Conservation (phyloP, 35 echinoderm and acorn worm species). For the Diadema setosum region DNA sequence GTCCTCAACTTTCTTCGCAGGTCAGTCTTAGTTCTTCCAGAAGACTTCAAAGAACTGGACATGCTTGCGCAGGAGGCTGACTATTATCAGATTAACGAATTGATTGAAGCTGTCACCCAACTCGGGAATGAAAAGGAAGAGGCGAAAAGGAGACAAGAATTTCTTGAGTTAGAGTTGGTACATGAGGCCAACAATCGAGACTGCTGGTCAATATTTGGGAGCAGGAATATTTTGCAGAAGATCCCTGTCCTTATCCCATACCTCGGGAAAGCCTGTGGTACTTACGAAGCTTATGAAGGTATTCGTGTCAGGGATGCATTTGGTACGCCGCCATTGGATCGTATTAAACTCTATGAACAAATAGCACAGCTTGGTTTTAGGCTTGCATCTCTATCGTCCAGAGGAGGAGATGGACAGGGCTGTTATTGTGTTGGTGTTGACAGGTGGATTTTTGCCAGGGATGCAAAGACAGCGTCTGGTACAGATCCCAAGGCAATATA, state of each 20-base stretch:
- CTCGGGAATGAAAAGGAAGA: constrained; percentile 30
- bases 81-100: constrained; percentile 27
- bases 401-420: constrained; percentile 92
- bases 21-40: not conserved
- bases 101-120: constrained; percentile 1
- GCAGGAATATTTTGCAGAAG: constrained; percentile 55
- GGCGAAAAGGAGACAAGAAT: constrained; percentile 52
- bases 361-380: constrained; percentile 67
- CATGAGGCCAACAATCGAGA: constrained; percentile 81
- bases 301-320: constrained; percentile 75
- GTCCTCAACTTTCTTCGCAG: constrained; percentile 36
- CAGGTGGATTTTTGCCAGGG: constrained; percentile 78
- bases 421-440: too few species aligned
- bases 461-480: constrained; percentile 41
- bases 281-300: constrained; percentile 45
- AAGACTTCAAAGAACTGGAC: constrained; percentile 16
- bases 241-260: constrained; percentile 44
- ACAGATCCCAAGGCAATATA: too few species aligned
- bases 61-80: constrained; percentile 1
- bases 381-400: constrained; percentile 67
- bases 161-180: constrained; percentile 90
- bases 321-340: constrained; percentile 67
- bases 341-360: constrained; percentile 78
- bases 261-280: constrained; percentile 37
- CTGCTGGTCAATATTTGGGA: constrained; percentile 84